Conservation (phyloP, 1,140 invertebrate genomes). For the Drosophila tristis region DNA sequence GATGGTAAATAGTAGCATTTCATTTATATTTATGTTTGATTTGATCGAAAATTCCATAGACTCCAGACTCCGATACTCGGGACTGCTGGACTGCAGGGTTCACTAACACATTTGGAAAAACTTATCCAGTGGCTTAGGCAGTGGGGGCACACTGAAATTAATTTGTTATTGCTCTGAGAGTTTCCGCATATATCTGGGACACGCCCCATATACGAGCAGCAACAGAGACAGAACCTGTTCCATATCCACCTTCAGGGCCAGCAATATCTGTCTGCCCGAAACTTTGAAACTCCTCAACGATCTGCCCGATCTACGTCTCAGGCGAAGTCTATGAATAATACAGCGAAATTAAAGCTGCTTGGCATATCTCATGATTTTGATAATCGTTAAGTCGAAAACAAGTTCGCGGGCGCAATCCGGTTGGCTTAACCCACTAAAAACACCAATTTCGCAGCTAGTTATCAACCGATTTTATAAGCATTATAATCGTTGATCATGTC, state of each 20-base stretch:
- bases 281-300: background rate
- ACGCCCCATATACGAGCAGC: slow-evolving; percentile 8
- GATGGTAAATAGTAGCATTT: too few relatives aligned
- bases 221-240: slow-evolving; percentile 19
- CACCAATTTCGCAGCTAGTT: too few relatives aligned
- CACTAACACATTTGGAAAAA: background rate
- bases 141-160: slow-evolving; percentile 10
- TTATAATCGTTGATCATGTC: too few relatives aligned
- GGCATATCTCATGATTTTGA: slow-evolving; percentile 46
- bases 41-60: too few relatives aligned
- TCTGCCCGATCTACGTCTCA: background rate
- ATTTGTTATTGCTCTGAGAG: slow-evolving; percentile 9
- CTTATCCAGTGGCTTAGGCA: too few relatives aligned
- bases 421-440: slow-evolving; percentile 43
- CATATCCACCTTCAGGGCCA: slow-evolving; percentile 6
- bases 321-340: slow-evolving; percentile 29
- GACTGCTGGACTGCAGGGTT: too few relatives aligned
- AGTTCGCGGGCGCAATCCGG: slow-evolving; percentile 48
- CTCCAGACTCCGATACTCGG: too few relatives aligned
- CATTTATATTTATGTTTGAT: too few relatives aligned
- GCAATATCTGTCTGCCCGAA: slow-evolving; percentile 33
- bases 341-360: slow-evolving; percentile 30
- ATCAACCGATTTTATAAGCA: too few relatives aligned
- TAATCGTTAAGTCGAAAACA: slow-evolving; percentile 38
- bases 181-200: slow-evolving; percentile 23